Percentiles rank a stretch among this genome's conserved stretches.
phyloP scores from a whole-genome alignment of 2,797 vertebrate genomes.

The Ficedula albicollis region DNA sequence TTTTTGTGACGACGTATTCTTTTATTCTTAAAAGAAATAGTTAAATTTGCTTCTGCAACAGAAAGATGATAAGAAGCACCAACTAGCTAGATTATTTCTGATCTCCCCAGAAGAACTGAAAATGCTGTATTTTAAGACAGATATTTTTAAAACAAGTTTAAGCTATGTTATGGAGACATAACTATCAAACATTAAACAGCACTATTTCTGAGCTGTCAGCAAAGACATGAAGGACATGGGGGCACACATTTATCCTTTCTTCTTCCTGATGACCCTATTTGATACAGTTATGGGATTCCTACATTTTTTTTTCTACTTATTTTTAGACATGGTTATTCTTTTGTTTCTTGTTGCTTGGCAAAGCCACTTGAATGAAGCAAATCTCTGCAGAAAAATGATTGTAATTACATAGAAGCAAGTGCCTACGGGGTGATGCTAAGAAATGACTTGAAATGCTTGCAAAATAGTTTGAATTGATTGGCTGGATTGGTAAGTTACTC shows the following conservation, averaged over 20 bases:
- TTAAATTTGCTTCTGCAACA: background rate
- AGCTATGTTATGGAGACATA: background rate
- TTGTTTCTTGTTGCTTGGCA: constrained; percentile 51
- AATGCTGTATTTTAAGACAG: background rate
- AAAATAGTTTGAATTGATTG: constrained; percentile 54
- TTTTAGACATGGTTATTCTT: constrained; percentile 16
- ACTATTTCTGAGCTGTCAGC: background rate
- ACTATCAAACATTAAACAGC: background rate
- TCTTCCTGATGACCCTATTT: background rate
- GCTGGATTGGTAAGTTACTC: constrained; percentile 21
- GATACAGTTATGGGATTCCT: constrained; percentile 11
- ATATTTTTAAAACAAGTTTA: background rate
- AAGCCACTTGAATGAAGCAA: constrained; percentile 48
- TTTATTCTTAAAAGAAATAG: background rate
- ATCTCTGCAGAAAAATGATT: constrained; percentile 46
- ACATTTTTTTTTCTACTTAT: background rate
- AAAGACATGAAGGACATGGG: background rate
- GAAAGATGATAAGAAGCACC: background rate
- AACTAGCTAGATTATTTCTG: constrained; percentile 2
- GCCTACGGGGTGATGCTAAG: background rate
- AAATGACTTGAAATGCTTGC: constrained; percentile 45
- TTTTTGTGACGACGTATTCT: background rate
- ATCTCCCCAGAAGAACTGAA: background rate
- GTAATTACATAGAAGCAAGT: constrained; percentile 43
- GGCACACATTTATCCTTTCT: background rate